Base-by-base conservation (phyloP, 2,797 vertebrate species). In the Anguilla pacifica region DNA sequence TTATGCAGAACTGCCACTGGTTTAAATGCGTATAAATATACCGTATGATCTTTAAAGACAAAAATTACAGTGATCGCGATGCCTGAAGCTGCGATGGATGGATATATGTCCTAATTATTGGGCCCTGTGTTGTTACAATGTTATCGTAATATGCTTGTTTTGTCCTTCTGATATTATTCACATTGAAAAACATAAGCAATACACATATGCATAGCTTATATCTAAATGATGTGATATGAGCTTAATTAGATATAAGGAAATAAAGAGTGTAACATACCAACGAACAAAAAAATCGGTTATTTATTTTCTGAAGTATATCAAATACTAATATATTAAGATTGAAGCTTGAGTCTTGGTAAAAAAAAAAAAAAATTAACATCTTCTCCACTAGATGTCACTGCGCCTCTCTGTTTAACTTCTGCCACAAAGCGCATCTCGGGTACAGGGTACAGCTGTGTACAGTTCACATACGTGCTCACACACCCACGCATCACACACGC, bases 381-480 rank as follows among this genome's bases (percentile, higher is more conserved):
- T 81, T 81, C 39, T 22, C 77, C 85, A 83, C 84, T 70, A 86
- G 87, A 55, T 86, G 87, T 83, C 87, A 70, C 84, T 88, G 61
- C 31, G 39, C 28, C 31, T 51, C 57, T 39, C 77, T 35, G 19
- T 86, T 82, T 31, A 11, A 22, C 25, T 57, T 10, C 22, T 25
- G 4, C 39, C 72, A 61, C 67, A 81, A 35, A 59, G 19, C 70
- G 9, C 35, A 79, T 85, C 83, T 67, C n/a, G 7, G 22, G 61
- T n/a, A n/a, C 22, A 49, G 67, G 72, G 55, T 84, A 25, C 55
- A 77, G 35, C 25, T 35, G 13, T 64, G n/a, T 39, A n/a, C 22
- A 28, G 61, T 49, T 67, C 43, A 59, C 67, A 59, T 49, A 31
- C 35, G 84, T 9, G 6, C 22, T 67, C 83, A 85, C 35, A 77